A percentile compares a stretch with the other conserved stretches of the same genome.
Conservation (phyloP, 1,140 invertebrate species). For the Caenorhabditis inopinata region DNA sequence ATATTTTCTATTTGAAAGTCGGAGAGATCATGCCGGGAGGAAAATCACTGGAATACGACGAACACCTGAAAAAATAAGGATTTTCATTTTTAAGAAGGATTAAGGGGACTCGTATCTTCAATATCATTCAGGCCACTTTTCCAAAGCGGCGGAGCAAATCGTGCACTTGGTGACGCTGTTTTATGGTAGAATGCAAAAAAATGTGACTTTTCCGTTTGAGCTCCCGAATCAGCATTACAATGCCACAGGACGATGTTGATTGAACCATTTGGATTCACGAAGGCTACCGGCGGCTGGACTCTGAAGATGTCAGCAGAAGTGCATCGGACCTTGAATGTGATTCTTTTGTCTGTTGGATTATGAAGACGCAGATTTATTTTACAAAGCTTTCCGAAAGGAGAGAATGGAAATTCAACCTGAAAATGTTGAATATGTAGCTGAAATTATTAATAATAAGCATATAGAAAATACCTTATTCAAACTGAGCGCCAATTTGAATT, state of each 20-base stretch:
- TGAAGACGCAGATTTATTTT: background rate
- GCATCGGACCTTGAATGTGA: conserved; percentile 27
- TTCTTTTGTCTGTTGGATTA: background rate
- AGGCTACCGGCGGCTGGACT: conserved; percentile 37
- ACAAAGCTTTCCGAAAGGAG: background rate
- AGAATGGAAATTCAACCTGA: background rate
- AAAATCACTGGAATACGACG: no score
- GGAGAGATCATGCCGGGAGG: no score
- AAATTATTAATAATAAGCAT: no score
- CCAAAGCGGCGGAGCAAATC: no score
- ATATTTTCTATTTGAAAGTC: no score
- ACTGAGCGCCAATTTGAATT: background rate
- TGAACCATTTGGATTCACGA: conserved; percentile 8
- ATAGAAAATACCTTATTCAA: background rate
- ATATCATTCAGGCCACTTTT: no score
- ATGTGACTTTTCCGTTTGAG: background rate
- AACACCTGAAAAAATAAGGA: no score
- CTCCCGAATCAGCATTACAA: conserved; percentile 9
- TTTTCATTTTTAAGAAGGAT: no score
- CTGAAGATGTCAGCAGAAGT: conserved; percentile 43
- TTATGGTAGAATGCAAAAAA: conserved; percentile 42
- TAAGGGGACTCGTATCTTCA: no score
- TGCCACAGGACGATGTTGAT: conserved; percentile 20
- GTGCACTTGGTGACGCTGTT: no score
- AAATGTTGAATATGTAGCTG: background rate